These are phyloP conservation scores for Xiphophorus hellerii DNA, from an alignment of 2,113 vertebrate genomes.

Conservation along the genomic window DNA sequence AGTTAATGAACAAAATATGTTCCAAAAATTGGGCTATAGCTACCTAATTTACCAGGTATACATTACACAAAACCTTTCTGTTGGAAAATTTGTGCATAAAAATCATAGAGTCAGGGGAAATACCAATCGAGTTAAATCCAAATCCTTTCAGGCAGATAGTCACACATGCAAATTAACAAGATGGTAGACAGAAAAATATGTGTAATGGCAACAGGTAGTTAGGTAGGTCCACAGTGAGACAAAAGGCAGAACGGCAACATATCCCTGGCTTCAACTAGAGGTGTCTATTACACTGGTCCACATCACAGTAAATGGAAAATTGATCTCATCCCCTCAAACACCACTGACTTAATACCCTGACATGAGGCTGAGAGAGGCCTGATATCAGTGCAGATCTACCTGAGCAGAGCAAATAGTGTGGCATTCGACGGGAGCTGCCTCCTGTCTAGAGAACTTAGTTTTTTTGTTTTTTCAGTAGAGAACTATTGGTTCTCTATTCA, in stretches of 20 bases:
- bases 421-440: conserved; percentile 29
- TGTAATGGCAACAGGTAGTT: conserved; percentile 26
- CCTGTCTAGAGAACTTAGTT: neutral
- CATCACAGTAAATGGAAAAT: conserved; percentile 77
- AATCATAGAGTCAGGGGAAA: neutral
- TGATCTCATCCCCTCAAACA: conserved; percentile 78
- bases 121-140: neutral
- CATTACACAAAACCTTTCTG: neutral
- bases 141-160: conserved; percentile 3
- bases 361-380: conserved; percentile 51
- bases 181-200: conserved; percentile 2
- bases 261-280: conserved; percentile 70
- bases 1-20: no score
- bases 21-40: no score
- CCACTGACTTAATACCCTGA: conserved; percentile 73
- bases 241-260: conserved; percentile 40
- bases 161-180: neutral
- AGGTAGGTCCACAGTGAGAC: conserved; percentile 20
- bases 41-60: neutral
- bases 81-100: neutral
- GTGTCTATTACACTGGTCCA: conserved; percentile 78
- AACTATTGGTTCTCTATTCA: conserved; percentile 34
- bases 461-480: conserved; percentile 40
- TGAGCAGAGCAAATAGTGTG: conserved; percentile 40
- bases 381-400: conserved; percentile 69